Base-by-base conservation (phyloP, 1,140 invertebrate species). In the Drosophila tani region DNA sequence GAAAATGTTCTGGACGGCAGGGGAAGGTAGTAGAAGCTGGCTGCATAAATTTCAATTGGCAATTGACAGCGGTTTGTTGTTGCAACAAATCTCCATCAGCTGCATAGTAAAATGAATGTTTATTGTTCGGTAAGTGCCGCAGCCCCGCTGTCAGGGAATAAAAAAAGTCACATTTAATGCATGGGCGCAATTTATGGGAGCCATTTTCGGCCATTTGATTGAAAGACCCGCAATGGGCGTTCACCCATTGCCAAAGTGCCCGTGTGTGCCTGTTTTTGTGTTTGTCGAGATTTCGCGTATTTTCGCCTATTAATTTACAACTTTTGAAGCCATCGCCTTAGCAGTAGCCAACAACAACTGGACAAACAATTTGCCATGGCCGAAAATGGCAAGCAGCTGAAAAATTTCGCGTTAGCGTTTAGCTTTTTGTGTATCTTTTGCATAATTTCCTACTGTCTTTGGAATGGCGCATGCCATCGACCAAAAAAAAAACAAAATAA, bases 221-320 rank as follows among this genome's bases (percentile, higher is more conserved):
- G 83, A 87, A 87, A 87, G 83, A 70, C 78, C 73, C 68, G 81
- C 68, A 81, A 75, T 88, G 81, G 84, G 84, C 83, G 84, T 88
- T 70, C 55, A 88, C 84, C 78, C 50, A 76, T 79, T 66, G 74
- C 63, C 78, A 63, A 77, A 83, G 64, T 51, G 66, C 59, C 43
- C 38, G 8, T 27, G 6, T 67, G 12, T 73, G 2, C 55, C n/a
- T 76, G 11, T 68, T 19, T 60, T n/a, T 62, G 51, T 57, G 9
- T 55, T 51, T 56, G 41, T 32, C 38, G 60, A 83, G 75, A 82
- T 79, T 68, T 86, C 74, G 75, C 73, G 67, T 70, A 83, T 88
- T 87, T 86, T 87, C 83, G 85, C 85, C 84, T 88, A 88, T 84
- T 84, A 87, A 87, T 87, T 87, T 87, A 87, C 84, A 87, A 88